Evolutionary conservation across 2,797 vertebrate genomes (phyloP).

Genomic region (Gephyroberyx darwinii): DNA sequence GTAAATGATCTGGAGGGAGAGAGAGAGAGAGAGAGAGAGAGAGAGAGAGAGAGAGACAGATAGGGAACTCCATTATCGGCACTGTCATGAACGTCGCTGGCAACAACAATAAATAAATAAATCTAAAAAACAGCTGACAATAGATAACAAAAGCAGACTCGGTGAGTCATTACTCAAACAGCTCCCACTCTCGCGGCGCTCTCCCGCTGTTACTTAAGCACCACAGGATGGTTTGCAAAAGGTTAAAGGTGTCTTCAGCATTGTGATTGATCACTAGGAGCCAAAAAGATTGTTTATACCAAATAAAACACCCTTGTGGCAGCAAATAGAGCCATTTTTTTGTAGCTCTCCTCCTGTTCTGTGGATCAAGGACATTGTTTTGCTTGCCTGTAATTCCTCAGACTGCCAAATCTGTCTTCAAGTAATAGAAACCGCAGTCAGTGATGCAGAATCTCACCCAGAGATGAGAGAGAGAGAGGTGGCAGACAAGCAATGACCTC

Average conservation of each 20-base stretch:
- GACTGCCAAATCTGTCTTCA: not conserved
- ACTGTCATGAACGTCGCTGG: conserved; percentile 40
- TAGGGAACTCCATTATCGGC: conserved; percentile 58
- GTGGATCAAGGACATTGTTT: conserved; percentile 21
- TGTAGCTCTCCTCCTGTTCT: conserved; percentile 9
- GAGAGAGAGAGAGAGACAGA: conserved; percentile 39
- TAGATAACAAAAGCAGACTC: conserved; percentile 26
- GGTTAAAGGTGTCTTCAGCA: conserved; percentile 32
- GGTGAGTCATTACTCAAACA: conserved; percentile 39
- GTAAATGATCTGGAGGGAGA: conserved; percentile 56
- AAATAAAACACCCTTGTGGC: conserved; percentile 19
- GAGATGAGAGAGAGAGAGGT: not conserved
- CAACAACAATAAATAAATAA: conserved; percentile 47
- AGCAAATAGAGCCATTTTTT: conserved; percentile 13
- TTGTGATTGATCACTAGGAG: conserved; percentile 31
- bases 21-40: not conserved
- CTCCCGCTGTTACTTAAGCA: conserved; percentile 21
- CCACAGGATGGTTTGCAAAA: conserved; percentile 14
- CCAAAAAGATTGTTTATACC: conserved; percentile 8
- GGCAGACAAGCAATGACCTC: conserved; percentile 3
- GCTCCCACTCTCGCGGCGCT: not conserved
- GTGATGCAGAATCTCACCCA: conserved; percentile 21
- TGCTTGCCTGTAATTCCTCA: not conserved
- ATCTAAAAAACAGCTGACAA: conserved; percentile 44
- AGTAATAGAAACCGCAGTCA: conserved; percentile 25